phyloP scores from a whole-genome alignment of 2,888 invertebrate genomes.

The Athalia circularis region DNA sequence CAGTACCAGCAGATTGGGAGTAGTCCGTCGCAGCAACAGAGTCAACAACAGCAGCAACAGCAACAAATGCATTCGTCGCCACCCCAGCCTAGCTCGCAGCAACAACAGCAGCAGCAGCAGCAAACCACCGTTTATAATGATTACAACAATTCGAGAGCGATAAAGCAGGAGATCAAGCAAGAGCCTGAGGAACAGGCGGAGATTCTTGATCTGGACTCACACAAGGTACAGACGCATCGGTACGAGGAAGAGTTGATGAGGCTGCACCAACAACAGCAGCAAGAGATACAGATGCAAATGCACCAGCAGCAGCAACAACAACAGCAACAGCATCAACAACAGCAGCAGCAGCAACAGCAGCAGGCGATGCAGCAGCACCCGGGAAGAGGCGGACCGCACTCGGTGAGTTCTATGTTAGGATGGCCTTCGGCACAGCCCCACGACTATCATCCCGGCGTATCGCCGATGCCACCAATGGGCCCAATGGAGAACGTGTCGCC shows the following conservation, averaged over 20 bases:
- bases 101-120: conserved; percentile 72
- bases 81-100: conserved; percentile 68
- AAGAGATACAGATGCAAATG: conserved; percentile 67
- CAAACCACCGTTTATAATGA: conserved; percentile 55
- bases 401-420: conserved; percentile 67
- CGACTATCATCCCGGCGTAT: conserved; percentile 66
- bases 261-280: conserved; percentile 65
- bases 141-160: conserved; percentile 58
- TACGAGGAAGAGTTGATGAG: conserved; percentile 74
- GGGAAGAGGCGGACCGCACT: conserved; percentile 60
- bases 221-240: conserved; percentile 86
- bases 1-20: conserved; percentile 63
- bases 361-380: conserved; percentile 60
- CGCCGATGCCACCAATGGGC: conserved; percentile 67
- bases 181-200: conserved; percentile 86
- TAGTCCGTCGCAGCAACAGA: conserved; percentile 64
- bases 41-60: conserved; percentile 74
- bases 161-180: conserved; percentile 77
- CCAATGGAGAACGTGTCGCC: conserved; percentile 69
- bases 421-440: conserved; percentile 66
- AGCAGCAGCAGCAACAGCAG: conserved; percentile 59
- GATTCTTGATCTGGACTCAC: conserved; percentile 91
- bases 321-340: conserved; percentile 56
- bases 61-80: conserved; percentile 65
- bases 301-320: conserved; percentile 64